Conservation (phyloP, 2,113 vertebrate genomes). For the Pycnonotus jocosus region DNA sequence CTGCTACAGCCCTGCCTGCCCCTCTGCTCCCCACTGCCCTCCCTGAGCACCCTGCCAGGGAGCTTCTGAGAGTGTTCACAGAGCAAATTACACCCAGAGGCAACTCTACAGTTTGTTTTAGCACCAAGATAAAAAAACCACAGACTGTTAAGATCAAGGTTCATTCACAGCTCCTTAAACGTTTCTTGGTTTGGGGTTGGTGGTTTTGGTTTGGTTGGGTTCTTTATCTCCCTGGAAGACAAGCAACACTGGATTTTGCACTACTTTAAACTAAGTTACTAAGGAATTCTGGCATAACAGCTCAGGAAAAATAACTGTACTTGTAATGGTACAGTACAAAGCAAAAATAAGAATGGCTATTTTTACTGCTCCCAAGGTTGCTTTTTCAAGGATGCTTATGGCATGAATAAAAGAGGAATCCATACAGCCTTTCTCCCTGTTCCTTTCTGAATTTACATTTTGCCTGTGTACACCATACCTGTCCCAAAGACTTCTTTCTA, state of each 20-base stretch:
- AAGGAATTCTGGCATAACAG: background rate
- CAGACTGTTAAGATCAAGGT: background rate
- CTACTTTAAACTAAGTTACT: background rate
- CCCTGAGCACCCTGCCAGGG: background rate
- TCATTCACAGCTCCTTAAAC: background rate
- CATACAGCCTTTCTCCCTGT: background rate
- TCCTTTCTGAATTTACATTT: background rate
- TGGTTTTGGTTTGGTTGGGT: background rate
- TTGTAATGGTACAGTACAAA: background rate
- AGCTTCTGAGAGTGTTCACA: accelerated
- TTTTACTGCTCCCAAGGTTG: background rate
- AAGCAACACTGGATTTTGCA: background rate
- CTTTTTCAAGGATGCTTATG: background rate
- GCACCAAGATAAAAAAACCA: background rate
- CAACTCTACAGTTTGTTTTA: background rate
- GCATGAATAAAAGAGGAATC: background rate
- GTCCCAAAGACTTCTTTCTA: background rate
- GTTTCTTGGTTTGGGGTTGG: background rate
- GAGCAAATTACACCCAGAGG: background rate
- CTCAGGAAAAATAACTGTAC: background rate
- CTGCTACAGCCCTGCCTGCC: background rate
- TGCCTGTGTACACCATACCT: background rate
- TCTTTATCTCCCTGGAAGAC: background rate
- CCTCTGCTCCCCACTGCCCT: background rate
- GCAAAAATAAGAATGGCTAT: background rate